Evolutionary conservation across 2,797 vertebrate species (phyloP).

Genomic region (Oryzias dopingdopingensis): DNA sequence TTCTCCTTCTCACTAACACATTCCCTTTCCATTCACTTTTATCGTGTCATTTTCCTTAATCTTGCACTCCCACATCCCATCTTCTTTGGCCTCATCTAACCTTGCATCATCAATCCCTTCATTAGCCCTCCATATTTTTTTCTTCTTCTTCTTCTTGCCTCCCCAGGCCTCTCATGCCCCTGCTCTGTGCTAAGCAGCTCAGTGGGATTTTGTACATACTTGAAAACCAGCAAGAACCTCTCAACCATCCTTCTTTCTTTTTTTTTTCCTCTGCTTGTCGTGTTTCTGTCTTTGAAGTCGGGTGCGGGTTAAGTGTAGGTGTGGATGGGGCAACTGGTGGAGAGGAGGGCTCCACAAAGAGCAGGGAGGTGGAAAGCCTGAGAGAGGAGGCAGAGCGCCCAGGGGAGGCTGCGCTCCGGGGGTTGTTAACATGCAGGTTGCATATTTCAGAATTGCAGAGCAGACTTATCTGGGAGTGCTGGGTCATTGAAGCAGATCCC

Average conservation of each 20-base stretch:
- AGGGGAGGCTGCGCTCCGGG: constrained; percentile 63
- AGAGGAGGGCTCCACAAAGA: constrained; percentile 22
- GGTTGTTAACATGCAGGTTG: constrained; percentile 80
- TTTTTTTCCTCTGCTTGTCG: constrained; percentile 14
- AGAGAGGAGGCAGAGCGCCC: constrained; percentile 51
- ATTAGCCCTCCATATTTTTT: constrained; percentile 57
- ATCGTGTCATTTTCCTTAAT: constrained; percentile 29
- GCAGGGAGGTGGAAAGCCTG: constrained; percentile 30
- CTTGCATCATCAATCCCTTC: constrained; percentile 42
- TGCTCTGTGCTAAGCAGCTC: constrained; percentile 35
- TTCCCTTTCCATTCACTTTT: constrained; percentile 28
- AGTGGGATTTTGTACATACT: constrained; percentile 44
- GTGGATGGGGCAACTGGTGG: constrained; percentile 35
- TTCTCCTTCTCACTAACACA: constrained; percentile 15
- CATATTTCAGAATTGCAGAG: constrained; percentile 78
- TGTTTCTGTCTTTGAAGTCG: constrained; percentile 35
- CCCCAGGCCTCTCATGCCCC: constrained; percentile 38
- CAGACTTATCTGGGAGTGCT: constrained; percentile 67
- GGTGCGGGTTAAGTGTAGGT: constrained; percentile 44
- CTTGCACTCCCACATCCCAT: constrained; percentile 13
- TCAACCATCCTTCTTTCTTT: constrained; percentile 39
- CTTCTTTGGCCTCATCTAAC: constrained; percentile 46
- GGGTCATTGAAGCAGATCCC: constrained; percentile 69
- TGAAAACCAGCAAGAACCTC: constrained; percentile 21
- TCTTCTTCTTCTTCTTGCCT: constrained; percentile 11